These are phyloP conservation scores for Brotogeris chrysoptera DNA, from an alignment of 2,797 vertebrate genomes.

Conservation along the genomic window DNA sequence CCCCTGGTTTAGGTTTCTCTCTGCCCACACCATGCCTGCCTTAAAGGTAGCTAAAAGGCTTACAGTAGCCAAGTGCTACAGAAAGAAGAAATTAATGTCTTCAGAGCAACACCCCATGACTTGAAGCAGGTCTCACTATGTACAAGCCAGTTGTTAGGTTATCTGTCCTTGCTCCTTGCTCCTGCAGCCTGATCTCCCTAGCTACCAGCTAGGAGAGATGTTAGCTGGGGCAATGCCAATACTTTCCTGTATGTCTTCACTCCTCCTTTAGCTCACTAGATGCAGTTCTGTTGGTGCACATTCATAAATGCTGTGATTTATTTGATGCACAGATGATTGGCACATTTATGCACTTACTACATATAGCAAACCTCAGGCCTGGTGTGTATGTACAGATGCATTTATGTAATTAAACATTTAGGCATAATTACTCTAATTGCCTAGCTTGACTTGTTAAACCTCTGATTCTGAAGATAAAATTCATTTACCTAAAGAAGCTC, in stretches of 20 bases:
- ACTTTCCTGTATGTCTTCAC: neutral
- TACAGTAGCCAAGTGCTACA: neutral
- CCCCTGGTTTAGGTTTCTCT: neutral
- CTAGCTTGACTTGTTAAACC: neutral
- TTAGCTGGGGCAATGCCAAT: fast-evolving
- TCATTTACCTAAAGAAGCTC: neutral
- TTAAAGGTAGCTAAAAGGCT: neutral
- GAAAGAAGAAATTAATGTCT: neutral
- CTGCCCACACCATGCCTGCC: fast-evolving
- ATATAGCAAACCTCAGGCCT: neutral
- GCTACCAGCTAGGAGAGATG: neutral
- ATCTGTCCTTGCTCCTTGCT: neutral
- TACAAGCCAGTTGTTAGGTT: neutral
- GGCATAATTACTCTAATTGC: slow-evolving; percentile 25
- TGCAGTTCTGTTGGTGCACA: neutral
- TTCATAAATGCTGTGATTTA: neutral
- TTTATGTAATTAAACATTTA: slow-evolving; percentile 17
- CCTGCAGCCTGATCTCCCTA: neutral
- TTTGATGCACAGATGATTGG: neutral
- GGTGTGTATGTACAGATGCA: neutral
- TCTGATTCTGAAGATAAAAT: neutral
- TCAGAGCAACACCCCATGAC: neutral
- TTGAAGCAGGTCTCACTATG: neutral
- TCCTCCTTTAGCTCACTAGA: neutral
- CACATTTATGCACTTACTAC: neutral